These are phyloP conservation scores for Amphipoea lucens DNA, from an alignment of 2,888 invertebrate genomes.

Conservation along the genomic window DNA sequence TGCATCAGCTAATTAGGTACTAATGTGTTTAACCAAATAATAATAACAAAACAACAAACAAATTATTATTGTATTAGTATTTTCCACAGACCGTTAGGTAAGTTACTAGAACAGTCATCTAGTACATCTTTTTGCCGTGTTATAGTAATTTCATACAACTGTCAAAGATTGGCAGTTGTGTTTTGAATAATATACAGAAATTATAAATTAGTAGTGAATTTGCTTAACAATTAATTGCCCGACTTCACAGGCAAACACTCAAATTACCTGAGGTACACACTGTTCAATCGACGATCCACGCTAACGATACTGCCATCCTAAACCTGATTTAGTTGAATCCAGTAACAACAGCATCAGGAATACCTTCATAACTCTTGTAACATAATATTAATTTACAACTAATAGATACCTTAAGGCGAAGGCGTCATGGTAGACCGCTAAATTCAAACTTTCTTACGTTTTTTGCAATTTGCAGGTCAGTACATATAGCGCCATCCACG, in stretches of 20 bases:
- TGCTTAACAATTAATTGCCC: background rate
- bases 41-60: no score
- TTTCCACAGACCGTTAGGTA: no score
- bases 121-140: background rate
- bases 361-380: background rate
- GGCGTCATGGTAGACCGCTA: no score
- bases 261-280: background rate
- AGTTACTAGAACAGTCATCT: no score
- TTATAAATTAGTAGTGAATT: background rate
- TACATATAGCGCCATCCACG: no score
- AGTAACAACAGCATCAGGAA: background rate
- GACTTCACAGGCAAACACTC: background rate
- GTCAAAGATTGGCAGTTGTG: background rate
- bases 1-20: no score
- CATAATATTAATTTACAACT: constrained; percentile 16
- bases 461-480: no score
- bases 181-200: background rate
- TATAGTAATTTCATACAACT: background rate
- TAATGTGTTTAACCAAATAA: no score
- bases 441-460: no score
- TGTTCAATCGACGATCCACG: background rate
- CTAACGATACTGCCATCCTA: background rate
- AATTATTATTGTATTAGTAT: no score
- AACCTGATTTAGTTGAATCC: constrained; percentile 17
- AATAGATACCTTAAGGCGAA: background rate